Base-by-base conservation (phyloP, 2,797 vertebrate species). In the Melanotaenia trifasciata region DNA sequence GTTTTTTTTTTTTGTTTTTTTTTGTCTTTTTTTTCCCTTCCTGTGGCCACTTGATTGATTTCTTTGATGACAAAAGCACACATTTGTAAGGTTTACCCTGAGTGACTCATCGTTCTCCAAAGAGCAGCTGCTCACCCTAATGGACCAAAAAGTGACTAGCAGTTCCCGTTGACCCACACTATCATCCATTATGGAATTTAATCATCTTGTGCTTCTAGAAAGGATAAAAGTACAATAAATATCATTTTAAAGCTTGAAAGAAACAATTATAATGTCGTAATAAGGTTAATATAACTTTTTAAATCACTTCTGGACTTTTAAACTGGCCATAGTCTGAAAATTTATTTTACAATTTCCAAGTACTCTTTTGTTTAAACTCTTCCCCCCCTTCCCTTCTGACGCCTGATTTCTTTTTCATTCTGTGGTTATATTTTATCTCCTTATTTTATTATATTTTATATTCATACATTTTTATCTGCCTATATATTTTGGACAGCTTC, bases 61-160 rank as follows among this genome's bases (percentile, higher is more conserved):
- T 22, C 35, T 70, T 6, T 22, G 18, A 43, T 16, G 14, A 56
- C 4, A 40, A 56, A 50, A 53, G 16, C 50, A 58, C 12, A 11
- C 11, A 66, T 56, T 63, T 61, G n/a, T 51, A 26, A n/a, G 71
- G 61, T 74, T 83, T 1, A 63, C 40, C 35, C 10, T 76, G 71
- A 72, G 13, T 51, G 45, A 80, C 77, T 72, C 57, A 64, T 1
- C 2, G 5, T 43, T 71, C 28, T 68, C 64, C 59, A 67, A 84
- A 76, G 58, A 71, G 51, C 63, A 80, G 47, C 74, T 74, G 64
- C 50, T 77, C 74, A 50, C 40, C 40, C 64, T 80, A 74, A 89
- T 84, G 70, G 58, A 51, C 36, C 50, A 32, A 75, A 50, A 51
- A 67, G n/a, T 80, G 74, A 87, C 32, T 67, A 18, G 13, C 16